Evolutionary conservation across 2,113 vertebrate species (phyloP).

Genomic region (Dicerorhinus sumatrensis): DNA sequence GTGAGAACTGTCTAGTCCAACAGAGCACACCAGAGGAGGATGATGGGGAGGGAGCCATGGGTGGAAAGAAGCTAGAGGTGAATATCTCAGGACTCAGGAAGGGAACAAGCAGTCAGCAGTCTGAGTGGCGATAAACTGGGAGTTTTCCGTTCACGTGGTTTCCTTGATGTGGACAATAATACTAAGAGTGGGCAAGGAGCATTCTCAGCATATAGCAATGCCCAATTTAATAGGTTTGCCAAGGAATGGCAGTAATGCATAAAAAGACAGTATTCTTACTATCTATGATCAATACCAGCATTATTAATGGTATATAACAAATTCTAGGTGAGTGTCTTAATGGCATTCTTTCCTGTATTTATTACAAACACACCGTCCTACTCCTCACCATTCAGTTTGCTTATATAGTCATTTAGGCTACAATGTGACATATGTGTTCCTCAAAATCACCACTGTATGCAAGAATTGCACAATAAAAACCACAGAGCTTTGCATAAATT

Average conservation of each 20-base stretch:
- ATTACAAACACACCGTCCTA: neutral
- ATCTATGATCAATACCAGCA: neutral
- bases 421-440: neutral
- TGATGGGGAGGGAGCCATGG: too few species aligned
- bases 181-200: neutral
- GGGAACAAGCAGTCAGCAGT: neutral
- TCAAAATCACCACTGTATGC: neutral
- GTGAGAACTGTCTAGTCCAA: neutral
- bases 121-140: too few species aligned
- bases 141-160: accelerated
- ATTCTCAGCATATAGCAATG: accelerated
- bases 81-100: neutral
- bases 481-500: neutral
- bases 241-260: accelerated
- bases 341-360: neutral
- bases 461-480: neutral
- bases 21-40: accelerated
- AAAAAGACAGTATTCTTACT: neutral
- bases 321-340: neutral
- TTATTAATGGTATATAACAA: neutral
- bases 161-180: accelerated
- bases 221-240: neutral
- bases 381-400: neutral
- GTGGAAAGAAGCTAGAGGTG: neutral
- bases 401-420: neutral